Base-by-base conservation (phyloP, 1,140 invertebrate genomes). In the Drosophila littoralis region DNA sequence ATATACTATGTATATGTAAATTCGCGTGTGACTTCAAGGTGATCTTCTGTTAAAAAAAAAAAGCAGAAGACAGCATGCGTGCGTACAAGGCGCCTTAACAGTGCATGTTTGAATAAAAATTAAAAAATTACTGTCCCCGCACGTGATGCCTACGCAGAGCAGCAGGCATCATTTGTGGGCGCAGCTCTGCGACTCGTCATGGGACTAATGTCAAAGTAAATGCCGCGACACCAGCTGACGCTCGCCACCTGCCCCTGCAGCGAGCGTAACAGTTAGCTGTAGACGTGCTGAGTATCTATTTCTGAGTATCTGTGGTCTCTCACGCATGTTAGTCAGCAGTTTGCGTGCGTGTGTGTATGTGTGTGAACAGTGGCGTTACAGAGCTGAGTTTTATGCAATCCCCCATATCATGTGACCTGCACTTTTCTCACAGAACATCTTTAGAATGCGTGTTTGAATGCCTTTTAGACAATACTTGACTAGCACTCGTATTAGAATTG, bases 371-470 rank as follows among this genome's bases (percentile, higher is more conserved):
- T 61, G 45, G 50, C 61, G 61, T 67, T 54, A 75, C 77, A 70
- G 82, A 86, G 82, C 77, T 78, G 68, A 88, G 76, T 88, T 88
- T 81, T 88, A 88, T 88, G 83, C 83, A 88, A 86, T 79, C 74
- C 58, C 28, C 43, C 51, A 61, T 77, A 88, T 88, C 83, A 88
- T 88, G 83, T 88, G 83, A 88, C 76, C 71, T 67, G 57, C 38
- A 50, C 57, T 48, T 42, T 60, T 71, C 64, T 51, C 28, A 8
- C 15, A 59, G 36, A 40, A 71, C 52, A 75, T 69, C 69, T 60
- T 67, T 32, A 12, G 45, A 42, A 50, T 57, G 36, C 46, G 32
- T 32, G 12, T 17, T 43, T 5, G 13, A n/a, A 40, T 13, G 22
- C 15, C 9, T 45, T 17, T 52, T 17, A 13, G 81, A 45, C 33